Evolutionary conservation across 2,113 vertebrate genomes (phyloP), one percentile per base, ranked within the genome.

Genomic region (Panthera uncia): DNA sequence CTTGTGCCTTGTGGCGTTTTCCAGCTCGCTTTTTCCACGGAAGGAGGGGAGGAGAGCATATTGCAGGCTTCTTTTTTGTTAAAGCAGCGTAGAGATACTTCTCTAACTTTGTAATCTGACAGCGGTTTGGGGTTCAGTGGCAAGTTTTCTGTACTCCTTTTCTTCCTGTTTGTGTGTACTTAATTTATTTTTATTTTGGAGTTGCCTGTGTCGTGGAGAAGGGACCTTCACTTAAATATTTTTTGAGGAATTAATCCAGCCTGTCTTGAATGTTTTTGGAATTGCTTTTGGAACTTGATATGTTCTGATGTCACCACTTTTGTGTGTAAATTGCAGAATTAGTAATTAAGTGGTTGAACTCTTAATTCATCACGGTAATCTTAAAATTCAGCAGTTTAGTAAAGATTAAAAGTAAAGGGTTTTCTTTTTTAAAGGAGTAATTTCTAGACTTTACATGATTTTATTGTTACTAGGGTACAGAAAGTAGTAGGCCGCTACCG

Each of bases 211-310:
- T 79, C 55, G 50, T 79, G 74, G 29, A 73, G 48, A 55, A 81
- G 19, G 13, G 63, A 14, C 45, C 65, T 33, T 79, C 23, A 6
- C 16, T 71, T 89, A 14, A 79, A 4, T 76, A 10, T 55, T 80
- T 89, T 55, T 55, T 29, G 50, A 57, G 65, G 57, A 29, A 91
- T 65, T 78, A 52, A 63, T 80, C 57, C 23, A 55, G 50, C 76
- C 52, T 29, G 36, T 25, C 36, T 85, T 73, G 36, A 74, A 1
- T 31, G 45, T 76, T 61, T 61, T 23, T 69, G 74, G 52, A 74
- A 81, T 97, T 65, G 63, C 55, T 91, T 73, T 89, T 80, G 81
- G 41, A 94, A 80, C 52, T 63, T 74, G 57, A 52, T 94, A 50
- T 76, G 50, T 87, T 80, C 33, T 13, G 1, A 19, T 81, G 69